Base-by-base conservation (phyloP, 2,113 vertebrate genomes). In the Silurus asotus region DNA sequence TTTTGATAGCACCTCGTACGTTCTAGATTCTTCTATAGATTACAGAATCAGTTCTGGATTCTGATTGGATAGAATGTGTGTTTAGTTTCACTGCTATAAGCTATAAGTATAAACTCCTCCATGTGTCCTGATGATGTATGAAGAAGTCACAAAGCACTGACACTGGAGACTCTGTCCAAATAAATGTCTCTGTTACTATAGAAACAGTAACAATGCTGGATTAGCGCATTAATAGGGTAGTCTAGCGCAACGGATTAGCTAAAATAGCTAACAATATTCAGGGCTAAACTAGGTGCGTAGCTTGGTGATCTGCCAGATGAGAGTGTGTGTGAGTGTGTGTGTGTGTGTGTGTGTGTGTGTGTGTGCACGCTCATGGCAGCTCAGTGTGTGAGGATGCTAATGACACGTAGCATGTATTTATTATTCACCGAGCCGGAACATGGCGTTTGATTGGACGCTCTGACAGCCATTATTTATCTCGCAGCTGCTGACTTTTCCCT, bases 371-470 rank as follows among this genome's bases (percentile, higher is more conserved):
- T 14, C 59, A 49, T 81, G 58, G 28, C 78, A 61, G 79, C 58
- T 64, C 58, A 49, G 19, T 81, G 59, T 64, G 58, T 49, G 45
- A 49, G 79, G 11, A 81, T 64, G 59, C 28, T 81, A 81, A 81
- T 64, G 78, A 62, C 78, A 81, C 20, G 58, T 81, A 81, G 79
- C 79, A 81, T 62, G 59, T 62, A 87, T 79, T 76, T 70, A 55
- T 65, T 65, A 64, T 84, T 74, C 81, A 64, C 85, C 13, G 51
- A 69, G 51, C n/a, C 45, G 58, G 59, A 87, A 78, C 45, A 48
- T 65, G n/a, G 49, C 72, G 58, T 84, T 72, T 75, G 37, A 59
- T 37, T 81, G 62, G 48, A 78, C 55, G 8, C 55, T 79, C 76
- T 79, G 76, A 53, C 55, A 65, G 74, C 56, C 45, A 51, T 81